phyloP scores from a whole-genome alignment of 2,888 invertebrate genomes.

The Philereme transversata region DNA sequence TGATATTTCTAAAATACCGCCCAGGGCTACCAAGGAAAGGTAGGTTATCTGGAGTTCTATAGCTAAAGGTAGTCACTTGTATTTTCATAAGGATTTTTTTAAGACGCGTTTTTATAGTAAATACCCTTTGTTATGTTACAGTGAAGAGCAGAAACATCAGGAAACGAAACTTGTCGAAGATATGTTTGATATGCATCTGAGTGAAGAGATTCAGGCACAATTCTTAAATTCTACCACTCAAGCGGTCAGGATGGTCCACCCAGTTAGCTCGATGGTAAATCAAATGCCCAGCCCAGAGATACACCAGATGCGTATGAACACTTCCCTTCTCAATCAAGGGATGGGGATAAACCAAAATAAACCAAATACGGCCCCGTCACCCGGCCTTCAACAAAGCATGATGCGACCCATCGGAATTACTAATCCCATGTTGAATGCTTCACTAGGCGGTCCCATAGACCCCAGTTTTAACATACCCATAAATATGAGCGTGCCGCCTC shows the following conservation, averaged over 20 bases:
- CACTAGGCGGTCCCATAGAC: constrained; percentile 60
- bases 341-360: constrained; percentile 38
- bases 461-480: constrained; percentile 38
- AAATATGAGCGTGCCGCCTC: constrained; percentile 49
- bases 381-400: constrained; percentile 40
- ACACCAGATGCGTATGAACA: constrained; percentile 48
- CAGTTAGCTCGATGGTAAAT: constrained; percentile 38
- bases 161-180: constrained; percentile 60
- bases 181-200: constrained; percentile 59
- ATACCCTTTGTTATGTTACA: no score
- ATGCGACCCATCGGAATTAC: constrained; percentile 63
- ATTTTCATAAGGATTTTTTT: no score
- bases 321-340: constrained; percentile 44
- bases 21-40: constrained; percentile 1
- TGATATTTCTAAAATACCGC: constrained; percentile 6
- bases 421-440: constrained; percentile 66
- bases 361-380: constrained; percentile 22
- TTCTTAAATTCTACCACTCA: constrained; percentile 34
- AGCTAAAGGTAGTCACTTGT: no score
- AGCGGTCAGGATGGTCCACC: constrained; percentile 1
- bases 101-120: no score
- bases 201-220: constrained; percentile 48
- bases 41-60: neutral
- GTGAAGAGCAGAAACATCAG: constrained; percentile 35
- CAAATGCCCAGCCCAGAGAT: constrained; percentile 45